Conservation (phyloP, 2,797 vertebrate genomes). For the Clarias fuscus region DNA sequence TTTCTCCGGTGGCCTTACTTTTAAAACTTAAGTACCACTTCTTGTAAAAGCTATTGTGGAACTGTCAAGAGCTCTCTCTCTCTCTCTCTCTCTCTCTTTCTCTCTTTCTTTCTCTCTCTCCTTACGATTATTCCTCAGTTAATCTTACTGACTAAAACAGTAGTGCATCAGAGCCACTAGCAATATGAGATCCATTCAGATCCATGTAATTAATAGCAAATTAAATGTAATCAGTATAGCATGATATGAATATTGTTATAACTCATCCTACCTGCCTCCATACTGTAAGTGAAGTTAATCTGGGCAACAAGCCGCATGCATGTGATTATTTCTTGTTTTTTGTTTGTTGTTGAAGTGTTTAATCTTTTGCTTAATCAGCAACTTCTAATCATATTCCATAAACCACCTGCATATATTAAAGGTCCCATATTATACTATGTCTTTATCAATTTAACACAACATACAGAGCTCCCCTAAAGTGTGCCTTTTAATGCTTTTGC, state of each 20-base stretch:
- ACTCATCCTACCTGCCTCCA: background rate
- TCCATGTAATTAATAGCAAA: no score
- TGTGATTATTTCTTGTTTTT: no score
- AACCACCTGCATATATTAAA: background rate
- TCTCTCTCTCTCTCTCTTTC: background rate
- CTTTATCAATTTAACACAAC: no score
- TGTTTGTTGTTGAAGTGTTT: background rate
- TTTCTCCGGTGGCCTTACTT: slow-evolving; percentile 23
- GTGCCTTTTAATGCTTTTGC: no score
- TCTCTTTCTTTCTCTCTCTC: background rate
- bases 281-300: background rate
- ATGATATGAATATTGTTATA: background rate
- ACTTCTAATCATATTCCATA: background rate
- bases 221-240: no score
- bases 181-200: background rate
- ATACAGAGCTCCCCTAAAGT: no score
- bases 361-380: background rate
- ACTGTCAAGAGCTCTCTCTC: background rate
- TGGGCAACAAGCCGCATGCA: background rate
- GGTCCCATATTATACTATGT: no score
- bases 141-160: background rate
- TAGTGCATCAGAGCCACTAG: background rate
- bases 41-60: slow-evolving; percentile 9
- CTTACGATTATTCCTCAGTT: background rate
- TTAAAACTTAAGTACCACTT: slow-evolving; percentile 23